phyloP scores from a whole-genome alignment of 2,888 invertebrate genomes.

The Cantharis rufa region DNA sequence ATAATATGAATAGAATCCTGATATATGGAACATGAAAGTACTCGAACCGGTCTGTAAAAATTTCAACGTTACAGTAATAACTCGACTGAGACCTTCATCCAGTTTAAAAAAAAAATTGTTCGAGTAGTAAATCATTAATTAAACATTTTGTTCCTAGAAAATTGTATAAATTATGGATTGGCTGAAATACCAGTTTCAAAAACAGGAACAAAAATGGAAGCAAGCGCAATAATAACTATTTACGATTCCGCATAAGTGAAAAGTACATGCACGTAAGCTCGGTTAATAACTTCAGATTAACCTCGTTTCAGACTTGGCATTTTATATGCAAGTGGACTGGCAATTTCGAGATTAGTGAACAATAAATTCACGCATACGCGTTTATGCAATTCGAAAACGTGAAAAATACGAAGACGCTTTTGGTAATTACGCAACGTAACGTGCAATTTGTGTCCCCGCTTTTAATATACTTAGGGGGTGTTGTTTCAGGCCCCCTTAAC shows the following conservation, averaged over 20 bases:
- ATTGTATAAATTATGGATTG: conserved; percentile 20
- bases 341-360: not conserved
- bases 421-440: conserved; percentile 39
- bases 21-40: conserved; percentile 17
- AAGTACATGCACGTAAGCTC: conserved; percentile 10
- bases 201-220: conserved; percentile 16
- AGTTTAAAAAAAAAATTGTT: not conserved
- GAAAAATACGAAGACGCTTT: conserved; percentile 31
- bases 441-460: conserved; percentile 43
- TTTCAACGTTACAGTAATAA: not conserved
- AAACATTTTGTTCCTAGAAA: conserved; percentile 27
- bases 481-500: conserved; percentile 31
- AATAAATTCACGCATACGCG: conserved; percentile 15
- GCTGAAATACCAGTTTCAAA: conserved; percentile 12
- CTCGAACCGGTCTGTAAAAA: conserved; percentile 14
- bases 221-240: conserved; percentile 12
- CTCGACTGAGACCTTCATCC: not conserved
- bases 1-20: conserved; percentile 19
- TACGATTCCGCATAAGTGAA: conserved; percentile 12
- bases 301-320: conserved; percentile 11
- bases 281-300: conserved; percentile 11
- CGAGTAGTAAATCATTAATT: conserved; percentile 16
- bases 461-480: conserved; percentile 41
- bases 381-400: conserved; percentile 17
- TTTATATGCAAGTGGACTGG: conserved; percentile 4